Evolutionary conservation across 2,888 invertebrate genomes (phyloP).

Genomic region (Unio delphinus): DNA sequence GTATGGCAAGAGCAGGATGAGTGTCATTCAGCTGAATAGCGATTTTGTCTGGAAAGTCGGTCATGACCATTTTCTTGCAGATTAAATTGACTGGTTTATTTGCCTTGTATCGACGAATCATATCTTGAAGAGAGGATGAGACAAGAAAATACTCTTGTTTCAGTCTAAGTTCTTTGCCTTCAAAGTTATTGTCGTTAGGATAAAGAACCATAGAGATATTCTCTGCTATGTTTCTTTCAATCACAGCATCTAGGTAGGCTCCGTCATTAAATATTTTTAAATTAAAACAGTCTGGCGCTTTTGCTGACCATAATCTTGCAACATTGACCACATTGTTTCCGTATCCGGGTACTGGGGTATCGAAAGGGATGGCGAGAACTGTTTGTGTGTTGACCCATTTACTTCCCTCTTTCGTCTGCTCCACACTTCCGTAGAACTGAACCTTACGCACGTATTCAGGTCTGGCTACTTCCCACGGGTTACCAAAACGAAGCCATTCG

Average conservation of each 20-base stretch:
- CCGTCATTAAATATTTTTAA: conserved; percentile 97
- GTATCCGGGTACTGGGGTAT: conserved; percentile 98
- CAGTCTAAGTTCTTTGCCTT: conserved; percentile 96
- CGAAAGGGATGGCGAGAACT: conserved; percentile 98
- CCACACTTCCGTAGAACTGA: conserved; percentile 94
- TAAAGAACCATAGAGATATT: conserved; percentile 97
- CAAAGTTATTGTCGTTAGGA: conserved; percentile 99
- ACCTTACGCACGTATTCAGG: conserved; percentile 98
- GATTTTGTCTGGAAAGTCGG: conserved; percentile 88
- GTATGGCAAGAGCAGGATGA: conserved; percentile 96
- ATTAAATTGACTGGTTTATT: conserved; percentile 83
- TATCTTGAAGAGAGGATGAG: conserved; percentile 95
- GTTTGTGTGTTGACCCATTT: conserved; percentile 95
- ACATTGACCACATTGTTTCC: conserved; percentile 98
- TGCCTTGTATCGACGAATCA: conserved; percentile 93
- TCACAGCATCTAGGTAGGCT: conserved; percentile 97
- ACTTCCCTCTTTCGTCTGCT: conserved; percentile 86
- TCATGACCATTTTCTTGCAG: conserved; percentile 81
- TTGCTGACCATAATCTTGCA: conserved; percentile 96
- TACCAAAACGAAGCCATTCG: conserved; percentile 97
- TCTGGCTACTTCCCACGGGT: conserved; percentile 99
- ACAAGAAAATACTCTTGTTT: conserved; percentile 99
- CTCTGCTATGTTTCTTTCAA: conserved; percentile 96
- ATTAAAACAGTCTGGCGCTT: conserved; percentile 94
- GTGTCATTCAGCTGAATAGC: conserved; percentile 99